These are phyloP conservation scores for Calyptommatus sinebrachiatus DNA, from an alignment of 2,113 vertebrate genomes.

Conservation along the genomic window DNA sequence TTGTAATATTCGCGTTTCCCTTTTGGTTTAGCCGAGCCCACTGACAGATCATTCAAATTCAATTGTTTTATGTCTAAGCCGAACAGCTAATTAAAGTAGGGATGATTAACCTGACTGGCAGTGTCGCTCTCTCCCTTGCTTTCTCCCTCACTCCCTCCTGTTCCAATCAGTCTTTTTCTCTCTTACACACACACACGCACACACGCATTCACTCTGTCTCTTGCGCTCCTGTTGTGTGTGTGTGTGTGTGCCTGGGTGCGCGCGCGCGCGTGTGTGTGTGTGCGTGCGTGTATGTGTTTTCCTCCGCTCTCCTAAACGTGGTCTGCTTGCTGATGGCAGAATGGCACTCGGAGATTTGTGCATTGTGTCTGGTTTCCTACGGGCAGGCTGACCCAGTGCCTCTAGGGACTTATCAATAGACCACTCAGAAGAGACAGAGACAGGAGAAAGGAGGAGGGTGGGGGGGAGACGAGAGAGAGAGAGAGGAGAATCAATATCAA, in stretches of 20 bases:
- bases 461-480: constrained; percentile 51
- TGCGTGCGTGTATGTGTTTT: constrained; percentile 19
- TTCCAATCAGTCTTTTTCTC: constrained; percentile 53
- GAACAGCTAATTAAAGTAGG: constrained; percentile 93
- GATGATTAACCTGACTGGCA: constrained; percentile 93
- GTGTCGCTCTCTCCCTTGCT: constrained; percentile 74
- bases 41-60: constrained; percentile 89
- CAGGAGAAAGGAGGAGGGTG: constrained; percentile 80
- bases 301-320: constrained; percentile 80
- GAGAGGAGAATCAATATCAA: constrained; percentile 78
- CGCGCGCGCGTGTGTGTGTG: background rate
- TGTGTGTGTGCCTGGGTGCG: no score
- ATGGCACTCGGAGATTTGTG: constrained; percentile 93
- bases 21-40: constrained; percentile 83
- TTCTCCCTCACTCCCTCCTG: constrained; percentile 64
- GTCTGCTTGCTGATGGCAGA: constrained; percentile 87
- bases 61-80: constrained; percentile 89
- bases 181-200: constrained; percentile 59
- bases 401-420: constrained; percentile 98
- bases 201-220: constrained; percentile 59
- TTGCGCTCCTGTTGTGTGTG: constrained; percentile 60
- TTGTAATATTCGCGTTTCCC: constrained; percentile 80
- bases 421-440: constrained; percentile 92
- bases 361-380: constrained; percentile 99
- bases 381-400: constrained; percentile 95